Conservation (phyloP, 1,140 invertebrate species). For the Ips typographus region DNA sequence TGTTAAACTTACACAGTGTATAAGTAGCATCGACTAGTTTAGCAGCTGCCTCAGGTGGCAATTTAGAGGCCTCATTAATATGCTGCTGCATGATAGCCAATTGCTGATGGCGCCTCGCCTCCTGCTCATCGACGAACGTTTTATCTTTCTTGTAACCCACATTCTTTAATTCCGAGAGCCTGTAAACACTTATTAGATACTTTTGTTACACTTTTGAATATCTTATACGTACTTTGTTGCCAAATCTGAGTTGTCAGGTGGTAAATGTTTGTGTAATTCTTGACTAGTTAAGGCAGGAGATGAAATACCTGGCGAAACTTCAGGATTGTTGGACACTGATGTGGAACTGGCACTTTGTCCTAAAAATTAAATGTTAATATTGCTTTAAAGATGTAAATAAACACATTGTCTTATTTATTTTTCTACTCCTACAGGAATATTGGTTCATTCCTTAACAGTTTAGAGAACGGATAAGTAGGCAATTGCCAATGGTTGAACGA, state of each 20-base stretch:
- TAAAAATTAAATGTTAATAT: too few species aligned
- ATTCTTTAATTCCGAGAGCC: conserved; percentile 72
- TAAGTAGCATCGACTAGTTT: conserved; percentile 70
- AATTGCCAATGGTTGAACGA: too few species aligned
- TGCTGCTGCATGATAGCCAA: conserved; percentile 67
- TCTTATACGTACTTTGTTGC: conserved; percentile 18
- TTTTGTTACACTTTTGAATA: neutral
- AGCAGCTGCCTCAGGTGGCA: conserved; percentile 66
- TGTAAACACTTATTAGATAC: conserved; percentile 40
- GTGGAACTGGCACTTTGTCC: too few species aligned
- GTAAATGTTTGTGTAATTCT: too few species aligned
- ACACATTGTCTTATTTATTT: too few species aligned
- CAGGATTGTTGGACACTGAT: too few species aligned
- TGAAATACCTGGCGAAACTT: too few species aligned
- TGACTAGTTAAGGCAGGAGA: too few species aligned
- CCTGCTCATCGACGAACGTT: conserved; percentile 70
- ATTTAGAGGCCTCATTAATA: conserved; percentile 64
- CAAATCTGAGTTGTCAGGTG: neutral
- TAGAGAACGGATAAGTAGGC: too few species aligned
- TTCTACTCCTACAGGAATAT: too few species aligned
- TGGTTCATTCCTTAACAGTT: too few species aligned
- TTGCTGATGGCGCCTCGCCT: conserved; percentile 69
- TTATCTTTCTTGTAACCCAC: conserved; percentile 73
- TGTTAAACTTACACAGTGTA: conserved; percentile 64
- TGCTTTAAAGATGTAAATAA: too few species aligned